Evolutionary conservation across 2,113 vertebrate species (phyloP), one percentile per base, ranked within the genome.

Genomic region (Potamarius usumacintae): DNA sequence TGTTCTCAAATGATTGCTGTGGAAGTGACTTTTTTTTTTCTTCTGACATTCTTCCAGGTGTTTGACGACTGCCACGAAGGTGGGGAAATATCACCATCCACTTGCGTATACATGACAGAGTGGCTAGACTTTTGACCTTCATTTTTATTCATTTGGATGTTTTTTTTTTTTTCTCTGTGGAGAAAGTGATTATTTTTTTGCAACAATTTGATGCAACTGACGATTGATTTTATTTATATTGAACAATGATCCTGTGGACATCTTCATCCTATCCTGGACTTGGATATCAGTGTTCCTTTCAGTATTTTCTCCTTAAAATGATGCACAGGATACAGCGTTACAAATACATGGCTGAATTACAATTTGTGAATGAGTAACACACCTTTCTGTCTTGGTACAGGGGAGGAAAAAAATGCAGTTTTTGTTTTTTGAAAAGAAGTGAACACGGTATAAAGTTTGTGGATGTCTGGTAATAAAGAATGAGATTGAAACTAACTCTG

Each of bases 51-150:
- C 89, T 83, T 92, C 67, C 91, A 99, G 98, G 98, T 99, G 92
- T 99, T 99, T 92, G 96, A 98, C 1, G 98, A 99, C 92, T 99
- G 98, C 92, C 97, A 97, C 12, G 97, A 98, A 92, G 97, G 97
- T 48, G 98, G 98, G 53, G 98, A 99, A 27, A 98, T 99, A 92
- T 99, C 98, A 18, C 98, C 98, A 15, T 97, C 97, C 0, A 97
- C 94, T 90, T 99, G 98, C 92, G 88, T 99, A 91, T 99, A 99
- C 91, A 97, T 99, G 97, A 95, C 93, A 15, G 98, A 99, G 80
- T 99, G 98, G 98, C 91, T 99, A 65, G 97, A 97, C 86, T 98
- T 98, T 92, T 99, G 95, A 94, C 78, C 0, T 27, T 57, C 7
- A 0, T 9, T 15, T 57, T 6, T 62, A 53, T 67, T 85, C 14